Percentiles rank a stretch among this genome's conserved stretches.
These are phyloP conservation scores for Drosophila mojavensis DNA, from an alignment of 1,140 invertebrate species.

Conservation along the genomic window DNA sequence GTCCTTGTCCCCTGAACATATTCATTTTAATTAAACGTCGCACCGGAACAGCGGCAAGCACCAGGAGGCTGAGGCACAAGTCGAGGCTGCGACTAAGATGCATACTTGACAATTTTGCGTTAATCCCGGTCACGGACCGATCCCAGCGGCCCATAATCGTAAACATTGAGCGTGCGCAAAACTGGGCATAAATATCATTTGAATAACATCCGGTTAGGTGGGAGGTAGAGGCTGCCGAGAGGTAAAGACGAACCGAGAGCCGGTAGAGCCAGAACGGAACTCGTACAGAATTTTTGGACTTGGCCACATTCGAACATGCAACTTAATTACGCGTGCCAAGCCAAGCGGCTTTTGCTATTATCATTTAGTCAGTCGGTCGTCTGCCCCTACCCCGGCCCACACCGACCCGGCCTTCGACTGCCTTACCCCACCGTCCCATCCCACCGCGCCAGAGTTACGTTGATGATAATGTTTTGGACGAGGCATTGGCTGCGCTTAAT, in stretches of 20 bases:
- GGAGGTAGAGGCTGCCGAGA: neutral
- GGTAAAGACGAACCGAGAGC: too few relatives aligned
- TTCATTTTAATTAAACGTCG: constrained; percentile 79
- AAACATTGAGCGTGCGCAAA: constrained; percentile 66
- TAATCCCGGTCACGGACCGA: constrained; percentile 70
- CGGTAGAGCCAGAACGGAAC: neutral
- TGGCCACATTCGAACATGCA: constrained; percentile 64
- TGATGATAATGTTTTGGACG: constrained; percentile 73
- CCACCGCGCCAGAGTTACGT: constrained; percentile 21
- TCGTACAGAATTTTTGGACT: constrained; percentile 22
- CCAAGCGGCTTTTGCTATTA: constrained; percentile 78
- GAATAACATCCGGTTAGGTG: constrained; percentile 38
- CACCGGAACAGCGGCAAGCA: constrained; percentile 29
- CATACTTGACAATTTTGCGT: constrained; percentile 77
- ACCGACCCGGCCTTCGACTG: constrained; percentile 19
- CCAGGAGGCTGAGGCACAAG: neutral
- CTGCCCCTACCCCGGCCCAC: constrained; percentile 18
- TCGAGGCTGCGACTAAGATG: constrained; percentile 22
- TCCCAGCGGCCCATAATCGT: constrained; percentile 66
- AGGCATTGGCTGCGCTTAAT: constrained; percentile 87
- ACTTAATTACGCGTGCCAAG: constrained; percentile 79
- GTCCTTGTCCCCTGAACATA: constrained; percentile 52
- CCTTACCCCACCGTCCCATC: constrained; percentile 9
- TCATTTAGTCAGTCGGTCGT: constrained; percentile 70
- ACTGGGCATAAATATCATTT: constrained; percentile 62